Percentiles rank a stretch among this genome's conserved stretches.
These are phyloP conservation scores for Apotomis betuletana DNA, from an alignment of 2,888 invertebrate genomes.

Conservation along the genomic window DNA sequence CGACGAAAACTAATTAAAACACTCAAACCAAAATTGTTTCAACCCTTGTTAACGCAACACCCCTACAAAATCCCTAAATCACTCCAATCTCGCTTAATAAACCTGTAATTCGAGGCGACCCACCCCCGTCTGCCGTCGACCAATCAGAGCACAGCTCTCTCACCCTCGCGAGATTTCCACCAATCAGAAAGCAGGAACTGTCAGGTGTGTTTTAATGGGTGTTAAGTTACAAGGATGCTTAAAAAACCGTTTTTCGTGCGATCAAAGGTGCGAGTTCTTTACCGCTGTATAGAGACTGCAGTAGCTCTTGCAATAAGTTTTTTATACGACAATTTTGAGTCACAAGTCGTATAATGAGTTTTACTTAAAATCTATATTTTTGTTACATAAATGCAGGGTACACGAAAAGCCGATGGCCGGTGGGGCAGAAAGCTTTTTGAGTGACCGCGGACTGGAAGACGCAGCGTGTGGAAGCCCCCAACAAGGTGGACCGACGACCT, in stretches of 20 bases:
- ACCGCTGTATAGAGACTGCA: no score
- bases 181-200: conserved; percentile 55
- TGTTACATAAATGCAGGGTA: no score
- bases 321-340: not conserved
- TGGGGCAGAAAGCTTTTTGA: no score
- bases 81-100: conserved; percentile 66
- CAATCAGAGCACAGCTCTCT: conserved; percentile 58
- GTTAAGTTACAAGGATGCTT: conserved; percentile 57
- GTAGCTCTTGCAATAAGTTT: not conserved
- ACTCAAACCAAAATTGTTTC: conserved; percentile 48
- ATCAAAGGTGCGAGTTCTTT: conserved; percentile 18
- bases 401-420: no score
- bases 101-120: conserved; percentile 62
- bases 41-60: conserved; percentile 45
- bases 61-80: conserved; percentile 66
- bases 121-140: conserved; percentile 61
- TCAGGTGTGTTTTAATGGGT: conserved; percentile 68
- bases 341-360: no score
- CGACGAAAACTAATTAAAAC: conserved; percentile 34
- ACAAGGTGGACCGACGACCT: no score
- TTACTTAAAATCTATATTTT: no score
- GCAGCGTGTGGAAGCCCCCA: no score
- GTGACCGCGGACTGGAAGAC: no score
- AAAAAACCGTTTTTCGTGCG: conserved; percentile 41
- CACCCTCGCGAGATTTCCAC: conserved; percentile 62